Conservation (phyloP, 2,888 invertebrate genomes). For the Gibbula magus region DNA sequence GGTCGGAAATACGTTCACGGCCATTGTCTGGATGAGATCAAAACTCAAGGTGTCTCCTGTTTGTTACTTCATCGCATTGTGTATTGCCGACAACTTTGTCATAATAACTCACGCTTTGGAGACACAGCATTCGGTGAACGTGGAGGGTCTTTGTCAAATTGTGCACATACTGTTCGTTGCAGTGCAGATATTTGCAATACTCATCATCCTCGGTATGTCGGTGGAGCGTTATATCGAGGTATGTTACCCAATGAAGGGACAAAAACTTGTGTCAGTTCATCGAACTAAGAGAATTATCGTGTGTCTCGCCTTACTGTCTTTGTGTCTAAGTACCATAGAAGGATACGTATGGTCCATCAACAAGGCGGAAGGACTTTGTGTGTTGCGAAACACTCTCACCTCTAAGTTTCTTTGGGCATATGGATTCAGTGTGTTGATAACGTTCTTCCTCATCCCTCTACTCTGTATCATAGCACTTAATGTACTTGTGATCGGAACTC, state of each 20-base stretch:
- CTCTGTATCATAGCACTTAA: conserved; percentile 30
- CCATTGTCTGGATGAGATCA: conserved; percentile 34
- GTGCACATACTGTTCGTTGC: conserved; percentile 39
- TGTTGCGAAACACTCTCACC: conserved; percentile 15
- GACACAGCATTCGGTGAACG: conserved; percentile 23
- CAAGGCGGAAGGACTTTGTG: not conserved
- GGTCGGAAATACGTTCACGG: conserved; percentile 32
- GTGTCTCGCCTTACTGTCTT: conserved; percentile 14
- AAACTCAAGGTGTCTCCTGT: conserved; percentile 27
- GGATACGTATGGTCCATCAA: conserved; percentile 36
- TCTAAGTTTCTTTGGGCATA: conserved; percentile 31
- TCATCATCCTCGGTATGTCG: conserved; percentile 37
- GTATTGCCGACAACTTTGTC: conserved; percentile 39
- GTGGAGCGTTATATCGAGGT: conserved; percentile 36
- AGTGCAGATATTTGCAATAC: conserved; percentile 39
- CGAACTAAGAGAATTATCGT: conserved; percentile 31
- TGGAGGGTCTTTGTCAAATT: conserved; percentile 32
- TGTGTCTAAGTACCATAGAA: conserved; percentile 27
- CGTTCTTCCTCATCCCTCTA: conserved; percentile 33
- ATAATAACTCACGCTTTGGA: conserved; percentile 35
- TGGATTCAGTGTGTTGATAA: conserved; percentile 30
- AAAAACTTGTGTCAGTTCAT: not conserved
- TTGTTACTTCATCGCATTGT: conserved; percentile 40
- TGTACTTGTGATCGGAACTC: conserved; percentile 19
- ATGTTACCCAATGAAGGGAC: conserved; percentile 32